These are phyloP conservation scores for Drosophila mayri DNA, from an alignment of 1,140 invertebrate species.

Conservation along the genomic window DNA sequence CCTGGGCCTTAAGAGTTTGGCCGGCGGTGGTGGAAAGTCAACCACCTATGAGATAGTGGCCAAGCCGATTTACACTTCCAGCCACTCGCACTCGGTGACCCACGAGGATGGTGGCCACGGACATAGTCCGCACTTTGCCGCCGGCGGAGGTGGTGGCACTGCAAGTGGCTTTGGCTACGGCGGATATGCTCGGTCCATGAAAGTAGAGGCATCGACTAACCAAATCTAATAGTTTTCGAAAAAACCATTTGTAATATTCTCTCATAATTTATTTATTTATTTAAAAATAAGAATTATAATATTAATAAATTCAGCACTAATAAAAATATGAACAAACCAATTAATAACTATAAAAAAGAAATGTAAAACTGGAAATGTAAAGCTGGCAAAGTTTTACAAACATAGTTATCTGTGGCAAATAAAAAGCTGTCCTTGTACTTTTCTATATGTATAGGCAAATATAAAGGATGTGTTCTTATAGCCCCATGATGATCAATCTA, in stretches of 20 bases:
- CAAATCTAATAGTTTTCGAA: conserved; percentile 55
- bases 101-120: conserved; percentile 87
- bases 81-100: conserved; percentile 89
- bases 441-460: neutral
- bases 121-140: conserved; percentile 86
- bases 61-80: conserved; percentile 91
- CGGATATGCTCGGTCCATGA: conserved; percentile 85
- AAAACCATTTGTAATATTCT: conserved; percentile 12
- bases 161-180: conserved; percentile 86
- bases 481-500: neutral
- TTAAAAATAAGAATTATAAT: conserved; percentile 16
- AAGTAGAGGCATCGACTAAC: conserved; percentile 57
- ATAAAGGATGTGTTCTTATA: too few species aligned
- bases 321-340: neutral
- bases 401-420: too few species aligned
- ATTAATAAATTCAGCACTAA: neutral
- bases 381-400: too few species aligned
- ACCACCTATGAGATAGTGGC: conserved; percentile 94
- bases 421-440: too few species aligned
- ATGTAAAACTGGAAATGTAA: neutral
- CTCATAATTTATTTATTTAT: conserved; percentile 59
- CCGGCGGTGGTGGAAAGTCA: conserved; percentile 88
- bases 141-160: conserved; percentile 87
- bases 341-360: too few species aligned
- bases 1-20: conserved; percentile 90